Evolutionary conservation across 2,797 vertebrate species (phyloP).

Genomic region (Enteromius unitaeniatus): DNA sequence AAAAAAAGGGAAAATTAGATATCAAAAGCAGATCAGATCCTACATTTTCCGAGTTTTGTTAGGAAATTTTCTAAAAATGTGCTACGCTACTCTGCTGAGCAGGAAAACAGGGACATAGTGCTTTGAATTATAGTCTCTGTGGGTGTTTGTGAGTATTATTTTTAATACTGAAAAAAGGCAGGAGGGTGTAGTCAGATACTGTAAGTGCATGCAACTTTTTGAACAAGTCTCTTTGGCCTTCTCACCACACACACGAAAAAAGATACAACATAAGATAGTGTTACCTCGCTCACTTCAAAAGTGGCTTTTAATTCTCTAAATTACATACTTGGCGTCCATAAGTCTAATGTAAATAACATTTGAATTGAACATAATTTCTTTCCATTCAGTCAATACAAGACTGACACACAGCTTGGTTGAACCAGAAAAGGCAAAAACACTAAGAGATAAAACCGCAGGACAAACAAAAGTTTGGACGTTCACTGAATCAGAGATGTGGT

Average conservation of each 20-base stretch:
- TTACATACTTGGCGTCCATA: constrained; percentile 66
- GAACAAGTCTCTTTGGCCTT: constrained; percentile 62
- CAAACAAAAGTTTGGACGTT: constrained; percentile 67
- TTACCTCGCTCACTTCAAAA: constrained; percentile 64
- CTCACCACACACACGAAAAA: constrained; percentile 52
- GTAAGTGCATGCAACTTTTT: constrained; percentile 65
- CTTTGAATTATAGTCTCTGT: constrained; percentile 6
- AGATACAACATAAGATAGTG: constrained; percentile 67
- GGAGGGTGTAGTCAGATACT: constrained; percentile 47
- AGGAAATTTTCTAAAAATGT: background rate
- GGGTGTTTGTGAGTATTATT: constrained; percentile 12
- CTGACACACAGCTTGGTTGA: constrained; percentile 62
- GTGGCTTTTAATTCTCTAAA: constrained; percentile 62
- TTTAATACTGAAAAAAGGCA: constrained; percentile 2
- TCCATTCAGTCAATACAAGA: constrained; percentile 68
- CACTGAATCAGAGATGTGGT: constrained; percentile 65
- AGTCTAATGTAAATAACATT: constrained; percentile 68
- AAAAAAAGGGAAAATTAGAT: background rate
- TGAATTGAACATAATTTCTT: constrained; percentile 66
- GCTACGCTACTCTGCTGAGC: constrained; percentile 3
- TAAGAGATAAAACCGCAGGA: constrained; percentile 65
- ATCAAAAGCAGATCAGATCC: constrained; percentile 21
- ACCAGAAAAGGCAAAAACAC: constrained; percentile 61
- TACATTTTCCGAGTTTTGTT: constrained; percentile 17
- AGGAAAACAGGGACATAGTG: background rate